Evolutionary conservation across 2,888 invertebrate species (phyloP).

Genomic region (Pristionchus entomophagus): DNA sequence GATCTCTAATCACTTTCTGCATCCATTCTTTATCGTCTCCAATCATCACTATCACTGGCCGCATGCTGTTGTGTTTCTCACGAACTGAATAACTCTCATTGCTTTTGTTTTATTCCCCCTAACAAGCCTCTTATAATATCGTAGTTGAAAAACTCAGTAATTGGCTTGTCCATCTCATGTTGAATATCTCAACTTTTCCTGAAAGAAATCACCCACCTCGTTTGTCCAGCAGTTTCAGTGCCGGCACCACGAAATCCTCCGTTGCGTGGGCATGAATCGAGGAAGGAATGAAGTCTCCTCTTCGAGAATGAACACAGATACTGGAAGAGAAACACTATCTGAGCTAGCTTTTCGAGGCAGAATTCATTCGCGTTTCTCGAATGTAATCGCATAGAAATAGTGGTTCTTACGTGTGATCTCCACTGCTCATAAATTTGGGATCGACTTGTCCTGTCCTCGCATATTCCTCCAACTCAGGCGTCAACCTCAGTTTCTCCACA

Average conservation of each 20-base stretch:
- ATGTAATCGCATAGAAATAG: not conserved
- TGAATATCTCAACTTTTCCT: too few species aligned
- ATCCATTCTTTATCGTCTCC: constrained; percentile 34
- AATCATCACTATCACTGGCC: constrained; percentile 6
- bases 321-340: constrained; percentile 3
- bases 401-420: constrained; percentile 8
- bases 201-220: too few species aligned
- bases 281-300: constrained; percentile 34
- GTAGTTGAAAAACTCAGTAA: too few species aligned
- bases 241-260: constrained; percentile 24
- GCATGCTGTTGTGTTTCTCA: not conserved
- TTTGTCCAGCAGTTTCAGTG: constrained; percentile 2
- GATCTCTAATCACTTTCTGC: constrained; percentile 15
- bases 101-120: too few species aligned
- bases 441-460: constrained; percentile 11
- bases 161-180: too few species aligned
- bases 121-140: too few species aligned
- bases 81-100: not conserved
- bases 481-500: constrained; percentile 3
- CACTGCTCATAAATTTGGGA: not conserved
- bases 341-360: not conserved
- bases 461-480: not conserved
- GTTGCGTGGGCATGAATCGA: constrained; percentile 28
- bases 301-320: constrained; percentile 35
- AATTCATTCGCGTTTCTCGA: not conserved